Evolutionary conservation across 2,113 vertebrate species (phyloP).

Genomic region (Lepus europaeus): DNA sequence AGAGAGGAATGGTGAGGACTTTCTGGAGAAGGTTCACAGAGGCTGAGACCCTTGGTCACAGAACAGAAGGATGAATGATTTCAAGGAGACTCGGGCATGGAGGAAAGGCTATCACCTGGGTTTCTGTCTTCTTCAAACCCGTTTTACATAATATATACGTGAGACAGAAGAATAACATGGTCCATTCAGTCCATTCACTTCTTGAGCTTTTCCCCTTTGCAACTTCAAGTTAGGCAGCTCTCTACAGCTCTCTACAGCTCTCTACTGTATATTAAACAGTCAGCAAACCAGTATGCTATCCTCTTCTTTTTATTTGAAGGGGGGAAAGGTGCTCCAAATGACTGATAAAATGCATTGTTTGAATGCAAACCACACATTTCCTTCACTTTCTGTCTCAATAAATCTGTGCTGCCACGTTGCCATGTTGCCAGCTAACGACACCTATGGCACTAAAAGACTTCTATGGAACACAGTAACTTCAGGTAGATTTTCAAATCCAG

Average conservation of each 20-base stretch:
- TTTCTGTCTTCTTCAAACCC: slow-evolving; percentile 37
- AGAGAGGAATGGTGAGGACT: not conserved
- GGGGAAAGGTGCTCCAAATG: not conserved
- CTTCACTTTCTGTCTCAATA: slow-evolving; percentile 41
- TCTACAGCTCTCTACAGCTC: not conserved
- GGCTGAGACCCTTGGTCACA: not conserved
- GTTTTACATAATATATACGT: slow-evolving; percentile 8
- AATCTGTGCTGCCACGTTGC: not conserved
- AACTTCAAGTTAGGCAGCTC: not conserved
- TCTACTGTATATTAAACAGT: not conserved
- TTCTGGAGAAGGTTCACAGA: not conserved
- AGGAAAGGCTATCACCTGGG: not conserved
- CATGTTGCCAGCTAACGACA: not conserved
- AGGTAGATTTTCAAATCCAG: slow-evolving; percentile 25
- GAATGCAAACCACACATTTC: slow-evolving; percentile 1
- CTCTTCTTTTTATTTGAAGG: not conserved
- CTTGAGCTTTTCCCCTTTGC: not conserved
- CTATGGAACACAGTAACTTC: not conserved
- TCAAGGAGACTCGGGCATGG: not conserved
- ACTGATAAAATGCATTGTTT: not conserved
- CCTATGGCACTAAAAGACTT: slow-evolving; percentile 5
- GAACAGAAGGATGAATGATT: not conserved
- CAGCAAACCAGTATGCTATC: not conserved
- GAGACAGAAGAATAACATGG: not conserved
- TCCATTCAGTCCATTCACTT: not conserved